Percentiles rank a stretch among this genome's conserved stretches.
Evolutionary conservation across 2,113 vertebrate genomes (phyloP).

Genomic region (Tragelaphus buxtoni): DNA sequence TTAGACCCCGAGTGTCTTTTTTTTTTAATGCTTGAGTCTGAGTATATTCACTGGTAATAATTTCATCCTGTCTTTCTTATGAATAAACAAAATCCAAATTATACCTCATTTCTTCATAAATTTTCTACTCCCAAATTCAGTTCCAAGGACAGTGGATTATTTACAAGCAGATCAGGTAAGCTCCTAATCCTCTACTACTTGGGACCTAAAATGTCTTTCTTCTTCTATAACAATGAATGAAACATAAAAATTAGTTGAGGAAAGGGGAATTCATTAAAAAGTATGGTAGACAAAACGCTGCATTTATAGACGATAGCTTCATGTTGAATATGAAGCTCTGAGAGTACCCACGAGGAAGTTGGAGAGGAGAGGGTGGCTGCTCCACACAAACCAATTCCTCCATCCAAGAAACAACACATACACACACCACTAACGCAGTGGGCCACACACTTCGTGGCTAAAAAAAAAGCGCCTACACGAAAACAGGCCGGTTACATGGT

Average conservation of each 20-base stretch:
- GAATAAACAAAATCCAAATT: neutral
- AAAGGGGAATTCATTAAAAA: neutral
- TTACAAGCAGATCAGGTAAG: neutral
- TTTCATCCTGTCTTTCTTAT: neutral
- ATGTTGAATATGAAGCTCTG: neutral
- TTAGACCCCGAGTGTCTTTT: neutral
- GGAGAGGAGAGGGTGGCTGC: neutral
- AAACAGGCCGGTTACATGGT: neutral
- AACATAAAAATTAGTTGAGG: neutral
- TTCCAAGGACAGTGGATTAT: neutral
- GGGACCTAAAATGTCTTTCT: neutral
- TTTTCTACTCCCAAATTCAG: neutral
- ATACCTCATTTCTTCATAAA: neutral
- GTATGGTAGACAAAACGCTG: neutral
- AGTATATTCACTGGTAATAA: neutral
- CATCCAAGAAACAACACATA: neutral
- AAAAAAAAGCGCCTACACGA: neutral
- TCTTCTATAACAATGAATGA: neutral
- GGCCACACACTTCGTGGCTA: neutral
- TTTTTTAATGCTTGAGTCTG: neutral
- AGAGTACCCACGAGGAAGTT: neutral
- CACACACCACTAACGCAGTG: fast-evolving
- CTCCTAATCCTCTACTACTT: neutral
- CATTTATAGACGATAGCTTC: neutral
- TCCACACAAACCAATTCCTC: too few species aligned